Percentiles rank a stretch among this genome's conserved stretches.
These are phyloP conservation scores for Oplegnathus fasciatus DNA, from an alignment of 2,113 vertebrate genomes.

Conservation along the genomic window DNA sequence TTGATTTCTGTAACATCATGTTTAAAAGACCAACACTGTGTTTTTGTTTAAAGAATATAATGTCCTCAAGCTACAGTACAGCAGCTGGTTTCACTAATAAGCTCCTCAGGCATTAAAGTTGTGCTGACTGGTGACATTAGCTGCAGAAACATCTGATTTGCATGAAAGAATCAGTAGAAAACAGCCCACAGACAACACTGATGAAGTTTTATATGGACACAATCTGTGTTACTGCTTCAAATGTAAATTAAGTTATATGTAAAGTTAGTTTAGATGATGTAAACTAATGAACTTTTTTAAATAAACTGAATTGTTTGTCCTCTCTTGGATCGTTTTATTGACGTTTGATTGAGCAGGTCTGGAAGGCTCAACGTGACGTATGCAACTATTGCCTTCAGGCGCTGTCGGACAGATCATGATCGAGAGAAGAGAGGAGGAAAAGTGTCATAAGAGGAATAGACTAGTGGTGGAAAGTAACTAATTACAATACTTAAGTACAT, in stretches of 20 bases:
- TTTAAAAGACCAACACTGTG: neutral
- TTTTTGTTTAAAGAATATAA: neutral
- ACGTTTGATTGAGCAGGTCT: constrained; percentile 67
- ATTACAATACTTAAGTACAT: no score
- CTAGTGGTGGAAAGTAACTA: no score
- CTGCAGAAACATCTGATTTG: neutral
- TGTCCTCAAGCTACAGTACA: neutral
- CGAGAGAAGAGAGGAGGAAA: neutral
- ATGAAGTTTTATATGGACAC: neutral
- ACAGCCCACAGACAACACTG: neutral
- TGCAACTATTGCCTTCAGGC: constrained; percentile 40
- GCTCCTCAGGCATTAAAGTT: rapidly evolving
- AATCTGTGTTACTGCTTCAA: neutral
- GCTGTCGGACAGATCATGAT: neutral
- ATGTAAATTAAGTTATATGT: neutral
- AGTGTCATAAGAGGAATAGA: no score
- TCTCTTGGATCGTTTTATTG: constrained; percentile 5
- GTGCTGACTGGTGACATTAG: neutral
- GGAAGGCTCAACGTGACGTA: constrained; percentile 14
- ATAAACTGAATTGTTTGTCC: neutral
- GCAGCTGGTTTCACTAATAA: neutral
- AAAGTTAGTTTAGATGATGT: neutral
- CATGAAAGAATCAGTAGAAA: neutral
- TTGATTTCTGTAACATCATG: neutral
- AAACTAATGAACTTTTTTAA: constrained; percentile 7